These are phyloP conservation scores for Zhengitettix transpicula DNA, from an alignment of 2,888 invertebrate genomes.

Conservation along the genomic window DNA sequence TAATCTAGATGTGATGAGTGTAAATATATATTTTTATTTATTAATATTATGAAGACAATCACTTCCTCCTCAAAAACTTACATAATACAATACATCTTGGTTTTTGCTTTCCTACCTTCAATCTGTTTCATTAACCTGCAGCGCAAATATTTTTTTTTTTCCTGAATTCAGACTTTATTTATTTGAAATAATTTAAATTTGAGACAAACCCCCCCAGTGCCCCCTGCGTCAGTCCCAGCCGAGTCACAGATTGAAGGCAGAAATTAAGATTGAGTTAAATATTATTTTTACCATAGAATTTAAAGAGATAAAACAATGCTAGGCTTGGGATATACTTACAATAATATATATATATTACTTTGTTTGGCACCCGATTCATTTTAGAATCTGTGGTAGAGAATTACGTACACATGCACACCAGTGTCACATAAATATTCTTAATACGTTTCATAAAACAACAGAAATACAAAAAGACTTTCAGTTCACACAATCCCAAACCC, in stretches of 20 bases:
- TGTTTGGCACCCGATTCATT: conserved; percentile 9
- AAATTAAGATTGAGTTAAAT: background rate
- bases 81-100: conserved; percentile 2
- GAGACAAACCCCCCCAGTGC: background rate
- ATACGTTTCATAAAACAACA: background rate
- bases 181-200: background rate
- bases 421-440: background rate
- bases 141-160: no score
- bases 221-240: background rate
- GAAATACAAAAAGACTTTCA: background rate
- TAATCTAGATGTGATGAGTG: conserved; percentile 10
- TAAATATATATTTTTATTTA: conserved; percentile 12
- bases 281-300: conserved; percentile 4
- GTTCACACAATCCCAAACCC: conserved; percentile 6
- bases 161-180: background rate
- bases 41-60: conserved; percentile 10
- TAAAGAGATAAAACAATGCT: conserved; percentile 5
- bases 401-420: conserved; percentile 1
- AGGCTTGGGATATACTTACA: conserved; percentile 4
- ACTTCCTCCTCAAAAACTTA: conserved; percentile 3
- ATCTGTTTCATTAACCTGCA: background rate
- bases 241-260: background rate
- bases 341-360: background rate
- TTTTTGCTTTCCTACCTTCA: background rate
- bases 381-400: conserved; percentile 8